Evolutionary conservation across 2,888 invertebrate genomes (phyloP), one percentile per base, ranked within the genome.

Genomic region (Leucophenga montana): DNA sequence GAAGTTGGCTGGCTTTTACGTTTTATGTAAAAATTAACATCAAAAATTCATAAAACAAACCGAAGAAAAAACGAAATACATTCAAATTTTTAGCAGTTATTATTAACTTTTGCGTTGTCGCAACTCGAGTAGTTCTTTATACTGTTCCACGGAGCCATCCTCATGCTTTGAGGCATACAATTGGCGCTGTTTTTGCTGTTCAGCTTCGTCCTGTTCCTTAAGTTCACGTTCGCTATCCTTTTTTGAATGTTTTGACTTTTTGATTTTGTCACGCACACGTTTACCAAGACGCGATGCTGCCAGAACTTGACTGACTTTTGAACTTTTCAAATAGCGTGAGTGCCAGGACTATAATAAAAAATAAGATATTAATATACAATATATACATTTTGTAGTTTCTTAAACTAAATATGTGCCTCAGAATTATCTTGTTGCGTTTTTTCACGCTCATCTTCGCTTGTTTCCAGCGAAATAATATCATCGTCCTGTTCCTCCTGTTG

Each of bases 211-310:
- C 18, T 69, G 68, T 16, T 57, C 71, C 39, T 75, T 77, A 22
- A 70, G 68, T 20, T 74, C 70, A 27, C 71, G 68, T 20, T 74
- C 70, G 54, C 56, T 72, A 66, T 76, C 80, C 62, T 80, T 82
- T 72, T 84, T 78, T 13, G 79, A 72, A 71, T 83, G 86, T 71
- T 86, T 88, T 0, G 85, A 83, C 74, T 86, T 90, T 83, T 90
- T 90, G 75, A 92, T 91, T 81, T 92, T 92, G 77, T 91, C 91
- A 71, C 92, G 88, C n/a, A 92, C 85, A 18, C 91, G 91, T 75
- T 92, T 92, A 0, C 91, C 87, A 56, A 92, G 89, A 57, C 90
- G 90, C 0, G 92, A 89, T 0, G 90, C 90, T 0, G 89, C 90
- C 18, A 92, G 80, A 1, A 92, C 91, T 77, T 86, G 90, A 79